These are phyloP conservation scores for Pseudopipra pipra DNA, from an alignment of 2,113 vertebrate species.

Conservation along the genomic window DNA sequence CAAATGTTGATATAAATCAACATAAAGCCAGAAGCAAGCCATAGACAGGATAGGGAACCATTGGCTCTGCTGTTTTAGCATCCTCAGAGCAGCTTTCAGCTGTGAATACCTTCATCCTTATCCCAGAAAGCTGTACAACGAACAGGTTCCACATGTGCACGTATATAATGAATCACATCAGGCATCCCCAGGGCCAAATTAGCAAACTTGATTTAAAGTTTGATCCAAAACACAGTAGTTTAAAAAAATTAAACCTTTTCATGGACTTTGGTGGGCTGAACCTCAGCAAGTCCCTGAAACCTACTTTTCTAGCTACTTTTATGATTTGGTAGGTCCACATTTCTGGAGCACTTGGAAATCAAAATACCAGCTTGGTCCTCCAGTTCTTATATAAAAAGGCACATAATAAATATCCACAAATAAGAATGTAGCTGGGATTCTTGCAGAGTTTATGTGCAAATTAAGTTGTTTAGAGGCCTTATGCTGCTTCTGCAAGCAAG, in stretches of 20 bases:
- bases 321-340: neutral
- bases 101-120: neutral
- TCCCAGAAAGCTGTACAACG: neutral
- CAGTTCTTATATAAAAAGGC: neutral
- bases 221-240: neutral
- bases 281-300: neutral
- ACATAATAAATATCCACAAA: neutral
- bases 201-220: neutral
- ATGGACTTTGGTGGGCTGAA: neutral
- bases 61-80: neutral
- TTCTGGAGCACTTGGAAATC: neutral
- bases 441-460: neutral
- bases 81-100: neutral
- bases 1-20: slow-evolving; percentile 54
- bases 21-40: slow-evolving; percentile 25
- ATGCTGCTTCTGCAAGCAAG: neutral
- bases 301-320: neutral
- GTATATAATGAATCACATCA: neutral
- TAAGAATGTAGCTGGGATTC: neutral
- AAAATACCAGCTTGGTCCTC: neutral
- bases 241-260: neutral
- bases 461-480: neutral
- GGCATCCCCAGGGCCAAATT: neutral
- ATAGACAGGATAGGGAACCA: neutral
- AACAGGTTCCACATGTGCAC: neutral